Conservation (phyloP, 2,113 vertebrate species). For the Rhabdomys dilectus region DNA sequence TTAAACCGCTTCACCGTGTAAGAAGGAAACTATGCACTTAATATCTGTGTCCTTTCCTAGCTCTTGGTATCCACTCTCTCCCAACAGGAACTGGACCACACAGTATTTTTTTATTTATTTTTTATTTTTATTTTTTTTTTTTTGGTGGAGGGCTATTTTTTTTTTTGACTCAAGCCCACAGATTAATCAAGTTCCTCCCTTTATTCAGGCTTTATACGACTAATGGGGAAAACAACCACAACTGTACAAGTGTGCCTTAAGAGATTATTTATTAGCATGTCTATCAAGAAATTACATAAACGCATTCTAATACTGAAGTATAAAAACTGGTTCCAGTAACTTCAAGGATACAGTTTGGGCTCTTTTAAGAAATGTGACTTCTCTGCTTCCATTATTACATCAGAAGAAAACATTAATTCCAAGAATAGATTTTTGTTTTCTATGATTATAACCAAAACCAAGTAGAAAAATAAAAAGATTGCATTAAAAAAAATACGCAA, state of each 20-base stretch:
- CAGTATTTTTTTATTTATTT: too few species aligned
- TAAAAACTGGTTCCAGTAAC: slow-evolving; percentile 75
- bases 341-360: slow-evolving; percentile 50
- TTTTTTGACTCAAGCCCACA: background rate
- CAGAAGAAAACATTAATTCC: slow-evolving; percentile 61
- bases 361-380: slow-evolving; percentile 69
- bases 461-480: slow-evolving; percentile 73
- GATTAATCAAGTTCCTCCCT: slow-evolving; percentile 22
- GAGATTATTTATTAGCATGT: slow-evolving; percentile 70
- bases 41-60: background rate
- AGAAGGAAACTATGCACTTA: background rate
- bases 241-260: slow-evolving; percentile 43
- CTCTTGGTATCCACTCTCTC: background rate
- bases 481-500: slow-evolving; percentile 31
- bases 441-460: slow-evolving; percentile 69
- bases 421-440: slow-evolving; percentile 54
- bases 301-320: slow-evolving; percentile 52
- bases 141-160: background rate
- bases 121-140: too few species aligned
- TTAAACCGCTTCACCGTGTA: background rate
- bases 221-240: background rate
- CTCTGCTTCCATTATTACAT: slow-evolving; percentile 73
- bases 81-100: background rate
- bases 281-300: slow-evolving; percentile 71
- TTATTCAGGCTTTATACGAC: background rate